Evolutionary conservation across 2,888 invertebrate genomes (phyloP).

Genomic region (Tuta absoluta): DNA sequence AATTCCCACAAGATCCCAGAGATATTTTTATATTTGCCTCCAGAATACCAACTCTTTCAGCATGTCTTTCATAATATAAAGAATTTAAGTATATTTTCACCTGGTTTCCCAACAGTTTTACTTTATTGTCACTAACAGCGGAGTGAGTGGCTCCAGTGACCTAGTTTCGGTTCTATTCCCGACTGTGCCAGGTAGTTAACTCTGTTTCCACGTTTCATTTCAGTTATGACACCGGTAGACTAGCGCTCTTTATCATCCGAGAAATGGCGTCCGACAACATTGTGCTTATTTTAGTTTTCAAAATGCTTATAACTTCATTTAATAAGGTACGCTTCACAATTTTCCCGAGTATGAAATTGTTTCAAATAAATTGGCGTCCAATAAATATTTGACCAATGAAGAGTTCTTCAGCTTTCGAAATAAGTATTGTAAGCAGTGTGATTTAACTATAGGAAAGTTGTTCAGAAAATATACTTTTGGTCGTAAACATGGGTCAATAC

Average conservation of each 20-base stretch:
- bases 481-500: no score
- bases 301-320: no score
- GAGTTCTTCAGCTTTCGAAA: no score
- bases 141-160: slow-evolving; percentile 43
- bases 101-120: background rate
- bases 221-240: slow-evolving; percentile 57
- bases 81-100: background rate
- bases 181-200: slow-evolving; percentile 49
- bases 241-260: background rate
- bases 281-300: background rate
- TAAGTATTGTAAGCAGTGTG: no score
- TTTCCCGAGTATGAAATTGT: no score
- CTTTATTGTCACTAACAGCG: slow-evolving; percentile 10
- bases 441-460: no score
- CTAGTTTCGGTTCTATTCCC: slow-evolving; percentile 52
- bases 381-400: no score
- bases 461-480: no score
- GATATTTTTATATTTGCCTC: no score
- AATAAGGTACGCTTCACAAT: no score
- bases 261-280: background rate
- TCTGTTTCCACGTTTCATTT: slow-evolving; percentile 59
- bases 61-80: background rate
- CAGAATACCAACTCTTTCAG: background rate
- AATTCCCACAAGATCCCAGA: no score
- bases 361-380: no score